Percentiles rank a stretch among this genome's conserved stretches.
Evolutionary conservation across 2,888 invertebrate genomes (phyloP).

Genomic region (Himalopsyche anomala): DNA sequence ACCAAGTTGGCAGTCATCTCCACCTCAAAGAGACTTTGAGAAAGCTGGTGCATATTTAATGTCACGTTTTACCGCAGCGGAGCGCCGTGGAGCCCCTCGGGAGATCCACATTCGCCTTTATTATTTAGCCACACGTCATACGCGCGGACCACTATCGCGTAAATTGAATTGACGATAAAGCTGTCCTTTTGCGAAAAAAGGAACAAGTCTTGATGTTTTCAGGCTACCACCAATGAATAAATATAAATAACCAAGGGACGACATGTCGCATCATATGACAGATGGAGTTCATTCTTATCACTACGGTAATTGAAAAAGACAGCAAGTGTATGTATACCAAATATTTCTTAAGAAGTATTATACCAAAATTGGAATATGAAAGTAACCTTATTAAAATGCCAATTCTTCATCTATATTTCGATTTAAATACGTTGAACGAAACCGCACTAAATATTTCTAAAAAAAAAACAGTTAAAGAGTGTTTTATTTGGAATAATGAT

Average conservation of each 20-base stretch:
- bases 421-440: no score
- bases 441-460: no score
- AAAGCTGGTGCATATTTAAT: slow-evolving; percentile 65
- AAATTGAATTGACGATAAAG: slow-evolving; percentile 65
- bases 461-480: no score
- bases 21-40: slow-evolving; percentile 53
- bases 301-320: no score
- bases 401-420: no score
- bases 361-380: no score
- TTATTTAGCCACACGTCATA: slow-evolving; percentile 64
- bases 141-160: slow-evolving; percentile 46
- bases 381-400: no score
- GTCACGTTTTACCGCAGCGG: slow-evolving; percentile 62
- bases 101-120: slow-evolving; percentile 52
- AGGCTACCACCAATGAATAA: slow-evolving; percentile 19
- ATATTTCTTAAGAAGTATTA: no score
- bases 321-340: no score
- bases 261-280: not conserved
- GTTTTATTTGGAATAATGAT: no score
- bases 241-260: slow-evolving; percentile 10
- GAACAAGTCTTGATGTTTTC: slow-evolving; percentile 18
- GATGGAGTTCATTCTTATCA: not conserved
- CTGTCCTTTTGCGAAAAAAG: slow-evolving; percentile 57
- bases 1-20: slow-evolving; percentile 49
- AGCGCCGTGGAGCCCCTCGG: slow-evolving; percentile 48